Evolutionary conservation across 2,113 vertebrate species (phyloP).

Genomic region (Lepisosteus oculatus): DNA sequence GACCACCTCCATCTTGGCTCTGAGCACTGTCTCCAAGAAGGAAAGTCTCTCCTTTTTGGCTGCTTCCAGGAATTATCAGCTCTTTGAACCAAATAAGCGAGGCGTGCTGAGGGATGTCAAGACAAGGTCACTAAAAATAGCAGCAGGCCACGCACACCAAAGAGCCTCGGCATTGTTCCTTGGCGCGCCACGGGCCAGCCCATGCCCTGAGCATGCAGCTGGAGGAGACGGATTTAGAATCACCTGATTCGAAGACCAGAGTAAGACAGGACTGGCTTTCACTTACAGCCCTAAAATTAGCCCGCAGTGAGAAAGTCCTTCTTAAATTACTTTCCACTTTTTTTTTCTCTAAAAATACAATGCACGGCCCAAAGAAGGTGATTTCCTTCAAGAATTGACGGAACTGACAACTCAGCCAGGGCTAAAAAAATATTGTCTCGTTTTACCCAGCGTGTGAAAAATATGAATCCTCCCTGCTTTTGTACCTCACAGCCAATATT

Average conservation of each 20-base stretch:
- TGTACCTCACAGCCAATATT: too few species aligned
- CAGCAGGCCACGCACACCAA: conserved; percentile 15
- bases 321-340: conserved; percentile 45
- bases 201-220: neutral
- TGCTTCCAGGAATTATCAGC: conserved; percentile 44
- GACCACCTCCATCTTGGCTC: conserved; percentile 20
- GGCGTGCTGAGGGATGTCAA: conserved; percentile 8
- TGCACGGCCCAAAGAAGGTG: conserved; percentile 53
- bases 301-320: conserved; percentile 2
- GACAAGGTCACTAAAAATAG: conserved; percentile 37
- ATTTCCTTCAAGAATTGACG: conserved; percentile 60
- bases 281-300: conserved; percentile 12
- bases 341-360: conserved; percentile 69
- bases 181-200: neutral
- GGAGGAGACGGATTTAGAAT: conserved; percentile 20
- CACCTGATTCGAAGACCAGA: conserved; percentile 41
- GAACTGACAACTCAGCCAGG: conserved; percentile 55
- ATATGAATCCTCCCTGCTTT: conserved; percentile 43
- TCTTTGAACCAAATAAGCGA: conserved; percentile 23
- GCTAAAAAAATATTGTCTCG: conserved; percentile 55
- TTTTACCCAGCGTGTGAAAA: conserved; percentile 58
- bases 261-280: conserved; percentile 21
- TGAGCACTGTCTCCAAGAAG: conserved; percentile 20
- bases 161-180: conserved; percentile 23
- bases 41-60: conserved; percentile 35